These are phyloP conservation scores for Gouania willdenowi DNA, from an alignment of 2,797 vertebrate species.

Conservation along the genomic window DNA sequence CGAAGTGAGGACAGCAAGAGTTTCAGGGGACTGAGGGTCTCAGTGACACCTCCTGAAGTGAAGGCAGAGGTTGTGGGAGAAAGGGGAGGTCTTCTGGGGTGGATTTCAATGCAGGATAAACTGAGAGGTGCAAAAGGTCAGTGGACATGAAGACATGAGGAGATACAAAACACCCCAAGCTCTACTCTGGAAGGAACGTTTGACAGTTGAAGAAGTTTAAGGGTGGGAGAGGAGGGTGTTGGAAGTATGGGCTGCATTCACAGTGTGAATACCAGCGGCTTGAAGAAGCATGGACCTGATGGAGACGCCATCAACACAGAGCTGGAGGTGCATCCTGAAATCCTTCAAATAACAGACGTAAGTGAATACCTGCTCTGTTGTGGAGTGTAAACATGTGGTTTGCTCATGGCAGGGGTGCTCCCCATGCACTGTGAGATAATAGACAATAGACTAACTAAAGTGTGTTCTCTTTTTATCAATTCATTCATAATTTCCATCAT, in stretches of 20 bases:
- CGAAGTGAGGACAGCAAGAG: slow-evolving; percentile 41
- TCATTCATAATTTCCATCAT: too few species aligned
- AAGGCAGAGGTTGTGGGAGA: slow-evolving; percentile 38
- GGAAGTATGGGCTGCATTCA: slow-evolving; percentile 75
- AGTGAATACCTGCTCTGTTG: background rate
- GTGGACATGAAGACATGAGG: slow-evolving; percentile 32
- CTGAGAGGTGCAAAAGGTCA: slow-evolving; percentile 27
- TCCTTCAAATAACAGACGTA: slow-evolving; percentile 72
- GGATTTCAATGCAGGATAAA: slow-evolving; percentile 35
- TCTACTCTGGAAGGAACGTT: slow-evolving; percentile 1
- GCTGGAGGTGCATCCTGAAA: slow-evolving; percentile 59
- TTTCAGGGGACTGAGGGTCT: slow-evolving; percentile 31
- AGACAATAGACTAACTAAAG: too few species aligned
- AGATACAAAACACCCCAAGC: slow-evolving; percentile 10
- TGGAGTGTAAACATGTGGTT: background rate
- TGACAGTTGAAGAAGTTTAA: background rate
- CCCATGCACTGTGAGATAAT: too few species aligned
- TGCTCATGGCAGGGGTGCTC: background rate
- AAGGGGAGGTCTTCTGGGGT: slow-evolving; percentile 41
- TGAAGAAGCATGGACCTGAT: slow-evolving; percentile 28
- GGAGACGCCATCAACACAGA: slow-evolving; percentile 36
- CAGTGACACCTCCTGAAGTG: slow-evolving; percentile 36
- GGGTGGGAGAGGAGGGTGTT: background rate
- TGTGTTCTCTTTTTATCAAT: too few species aligned
- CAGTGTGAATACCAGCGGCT: slow-evolving; percentile 34